Conservation (phyloP, 2,888 invertebrate genomes). For the Tenthredo distinguenda region DNA sequence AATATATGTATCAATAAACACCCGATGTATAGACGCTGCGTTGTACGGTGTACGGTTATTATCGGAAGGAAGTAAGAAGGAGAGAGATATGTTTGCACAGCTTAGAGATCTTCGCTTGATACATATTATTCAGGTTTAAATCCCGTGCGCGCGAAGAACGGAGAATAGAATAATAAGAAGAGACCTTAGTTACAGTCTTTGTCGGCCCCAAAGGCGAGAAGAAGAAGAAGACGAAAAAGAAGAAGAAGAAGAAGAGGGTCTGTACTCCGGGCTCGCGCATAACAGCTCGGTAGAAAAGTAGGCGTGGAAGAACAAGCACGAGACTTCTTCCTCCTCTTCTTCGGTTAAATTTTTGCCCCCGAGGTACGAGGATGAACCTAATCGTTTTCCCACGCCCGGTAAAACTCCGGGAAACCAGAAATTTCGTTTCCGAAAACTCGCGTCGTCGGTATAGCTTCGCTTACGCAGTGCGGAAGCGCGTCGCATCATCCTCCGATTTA, state of each 20-base stretch:
- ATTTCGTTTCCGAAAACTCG: not conserved
- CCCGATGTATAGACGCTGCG: not conserved
- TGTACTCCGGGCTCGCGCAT: not conserved
- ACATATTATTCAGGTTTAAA: not conserved
- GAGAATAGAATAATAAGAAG: slow-evolving; percentile 54
- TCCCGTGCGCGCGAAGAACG: not conserved
- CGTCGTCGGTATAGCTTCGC: too few species aligned
- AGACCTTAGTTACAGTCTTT: slow-evolving; percentile 63
- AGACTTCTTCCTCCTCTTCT: slow-evolving; percentile 3
- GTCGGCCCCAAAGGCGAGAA: slow-evolving; percentile 56
- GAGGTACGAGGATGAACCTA: slow-evolving; percentile 60
- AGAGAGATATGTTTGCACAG: not conserved
- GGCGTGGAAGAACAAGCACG: slow-evolving; percentile 53
- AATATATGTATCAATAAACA: not conserved
- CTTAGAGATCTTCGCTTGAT: not conserved
- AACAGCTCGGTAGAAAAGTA: slow-evolving; percentile 50
- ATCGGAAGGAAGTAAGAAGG: not conserved
- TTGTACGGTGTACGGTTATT: not conserved
- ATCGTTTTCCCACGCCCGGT: slow-evolving; percentile 71
- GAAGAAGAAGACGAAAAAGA: not conserved
- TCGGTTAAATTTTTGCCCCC: slow-evolving; percentile 66
- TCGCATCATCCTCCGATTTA: too few species aligned
- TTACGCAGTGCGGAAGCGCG: too few species aligned
- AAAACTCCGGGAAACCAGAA: not conserved
- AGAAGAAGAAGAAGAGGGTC: not conserved